Evolutionary conservation across 2,797 vertebrate genomes (phyloP).

Genomic region (Sebastes hubbsi): DNA sequence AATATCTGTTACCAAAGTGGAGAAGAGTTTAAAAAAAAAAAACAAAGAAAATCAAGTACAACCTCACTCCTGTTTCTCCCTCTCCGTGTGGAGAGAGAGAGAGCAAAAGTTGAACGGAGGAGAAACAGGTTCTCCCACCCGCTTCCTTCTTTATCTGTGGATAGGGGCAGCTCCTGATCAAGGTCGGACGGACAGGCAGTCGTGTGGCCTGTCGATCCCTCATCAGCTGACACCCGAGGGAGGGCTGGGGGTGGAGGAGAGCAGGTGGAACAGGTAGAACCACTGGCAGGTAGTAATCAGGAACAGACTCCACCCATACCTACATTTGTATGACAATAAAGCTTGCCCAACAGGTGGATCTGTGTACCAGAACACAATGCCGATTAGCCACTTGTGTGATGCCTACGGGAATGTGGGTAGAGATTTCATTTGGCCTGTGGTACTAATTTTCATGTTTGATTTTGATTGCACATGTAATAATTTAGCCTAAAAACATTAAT

Average conservation of each 20-base stretch:
- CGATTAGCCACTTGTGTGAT: conserved; percentile 3
- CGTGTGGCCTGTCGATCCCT: conserved; percentile 52
- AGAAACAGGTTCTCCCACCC: conserved; percentile 43
- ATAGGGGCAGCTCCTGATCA: conserved; percentile 25
- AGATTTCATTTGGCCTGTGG: background rate
- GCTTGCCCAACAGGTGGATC: conserved; percentile 45
- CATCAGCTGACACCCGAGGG: conserved; percentile 68
- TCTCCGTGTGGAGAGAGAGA: conserved; percentile 31
- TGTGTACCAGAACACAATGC: background rate
- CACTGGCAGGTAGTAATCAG: conserved; percentile 34
- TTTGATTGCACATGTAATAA: background rate
- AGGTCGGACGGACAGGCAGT: conserved; percentile 14
- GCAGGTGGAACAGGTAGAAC: conserved; percentile 86
- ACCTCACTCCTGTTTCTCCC: conserved; percentile 15
- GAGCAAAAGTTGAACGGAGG: conserved; percentile 29
- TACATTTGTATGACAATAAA: conserved; percentile 43
- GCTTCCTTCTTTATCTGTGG: conserved; percentile 41
- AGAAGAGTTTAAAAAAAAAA: background rate
- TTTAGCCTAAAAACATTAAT: background rate
- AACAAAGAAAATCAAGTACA: background rate
- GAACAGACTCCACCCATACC: conserved; percentile 56
- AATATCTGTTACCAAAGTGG: conserved; percentile 8
- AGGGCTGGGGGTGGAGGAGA: conserved; percentile 44
- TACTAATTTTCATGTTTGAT: background rate
- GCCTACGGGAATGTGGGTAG: background rate